Evolutionary conservation across 2,888 invertebrate species (phyloP), one percentile per base, ranked within the genome.

Genomic region (Eupithecia pulchellata): DNA sequence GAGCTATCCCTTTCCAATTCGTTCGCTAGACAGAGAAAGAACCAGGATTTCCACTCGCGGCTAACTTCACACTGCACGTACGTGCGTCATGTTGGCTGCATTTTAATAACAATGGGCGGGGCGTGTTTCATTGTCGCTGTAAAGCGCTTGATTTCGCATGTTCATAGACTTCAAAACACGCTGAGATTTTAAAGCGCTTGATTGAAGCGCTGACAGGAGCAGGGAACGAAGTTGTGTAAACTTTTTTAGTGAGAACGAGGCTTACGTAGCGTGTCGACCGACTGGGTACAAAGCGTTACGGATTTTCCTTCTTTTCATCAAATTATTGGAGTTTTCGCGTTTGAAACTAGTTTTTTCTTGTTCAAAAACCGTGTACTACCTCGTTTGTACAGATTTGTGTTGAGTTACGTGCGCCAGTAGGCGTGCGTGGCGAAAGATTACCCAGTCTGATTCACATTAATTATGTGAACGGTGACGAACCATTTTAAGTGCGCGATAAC

Each of bases 31-130:
- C 79, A 75, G 88, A 85, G 81, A 82, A 39, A 71, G 69, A 75
- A 69, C 68, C 74, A 14, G 11, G 0, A 75, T 68, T 81, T 80
- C 73, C 63, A 78, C 71, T 81, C 76, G 83, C 73, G 14, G 75
- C 86, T 81, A 89, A 83, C 89, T 92, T 93, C 92, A 88, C 85
- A 80, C 77, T 86, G 84, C 81, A 85, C 82, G 87, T 64, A 71
- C 75, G 84, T 88, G 87, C 90, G 91, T 92, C 86, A 92, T 91
- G 92, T 93, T 93, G 93, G 92, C 91, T 89, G 89, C 91, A 92
- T 89, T 92, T 90, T 89, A 91, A 93, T 91, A 93, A 93, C 93
- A 93, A 93, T 92, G 89, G 91, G 90, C 80, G 90, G 87, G 84
- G 86, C 78, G 71, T 77, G 47, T 39, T 47, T 78, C 62, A 2